A percentile compares a stretch with the other conserved stretches of the same genome.
Conservation (phyloP, 1,140 invertebrate genomes). For the Drosophila ironensis region DNA sequence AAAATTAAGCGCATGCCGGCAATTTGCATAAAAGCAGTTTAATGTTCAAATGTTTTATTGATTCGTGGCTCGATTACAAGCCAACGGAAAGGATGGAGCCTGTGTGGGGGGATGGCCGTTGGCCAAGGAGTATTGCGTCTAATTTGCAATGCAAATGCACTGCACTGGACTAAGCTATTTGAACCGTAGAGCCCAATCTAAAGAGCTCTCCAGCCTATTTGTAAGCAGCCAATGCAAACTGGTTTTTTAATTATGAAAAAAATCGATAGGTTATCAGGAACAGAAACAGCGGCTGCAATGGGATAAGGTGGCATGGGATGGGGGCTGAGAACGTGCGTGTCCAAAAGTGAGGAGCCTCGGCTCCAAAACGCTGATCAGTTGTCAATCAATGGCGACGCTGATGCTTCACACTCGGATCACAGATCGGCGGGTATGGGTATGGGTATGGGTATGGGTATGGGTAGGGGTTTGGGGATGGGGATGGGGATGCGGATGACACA, state of each 20-base stretch:
- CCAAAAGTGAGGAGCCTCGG: conserved; percentile 50
- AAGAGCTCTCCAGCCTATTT: conserved; percentile 40
- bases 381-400: conserved; percentile 72
- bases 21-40: conserved; percentile 81
- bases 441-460: neutral
- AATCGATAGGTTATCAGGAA: conserved; percentile 46
- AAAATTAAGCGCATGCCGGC: conserved; percentile 78
- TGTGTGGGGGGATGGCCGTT: neutral
- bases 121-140: conserved; percentile 29
- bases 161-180: conserved; percentile 41
- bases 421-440: conserved; percentile 3
- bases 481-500: conserved; percentile 3
- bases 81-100: no score
- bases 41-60: conserved; percentile 81
- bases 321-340: conserved; percentile 39
- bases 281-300: neutral
- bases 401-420: conserved; percentile 68
- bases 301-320: neutral
- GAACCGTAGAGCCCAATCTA: conserved; percentile 23
- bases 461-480: neutral
- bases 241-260: conserved; percentile 77
- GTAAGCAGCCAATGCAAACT: conserved; percentile 44
- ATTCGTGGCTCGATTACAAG: conserved; percentile 67
- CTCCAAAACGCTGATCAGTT: conserved; percentile 69
- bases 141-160: conserved; percentile 72